Evolutionary conservation across 1,140 invertebrate genomes (phyloP), one percentile per base, ranked within the genome.

Genomic region (Proctacanthus coquilletti): DNA sequence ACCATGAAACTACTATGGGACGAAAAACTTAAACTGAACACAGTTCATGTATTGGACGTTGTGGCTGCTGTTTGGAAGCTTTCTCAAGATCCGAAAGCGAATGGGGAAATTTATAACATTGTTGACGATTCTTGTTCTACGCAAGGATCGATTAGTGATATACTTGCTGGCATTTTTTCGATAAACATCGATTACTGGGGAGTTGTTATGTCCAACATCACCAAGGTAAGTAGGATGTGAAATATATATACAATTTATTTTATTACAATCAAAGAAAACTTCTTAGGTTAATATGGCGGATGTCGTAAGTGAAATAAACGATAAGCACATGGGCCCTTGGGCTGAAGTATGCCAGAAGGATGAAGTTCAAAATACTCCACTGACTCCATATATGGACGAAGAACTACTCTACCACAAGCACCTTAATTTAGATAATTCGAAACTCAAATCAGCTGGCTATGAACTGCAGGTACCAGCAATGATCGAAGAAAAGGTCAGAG

Each of bases 1-100:
- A 84, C 82, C 53, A 89, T 93, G 85, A 87, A 89, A 58, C 66
- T 92, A 30, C 65, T 92, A 18, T 93, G 87, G 86, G 82, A 79
- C 37, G 74, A 78, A 25, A 74, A 84, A 39, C 65, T 92, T 34
- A 74, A 77, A 48, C 77, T 89, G 67, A 86, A 91, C 57, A 93
- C 87, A 1, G 74, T 92, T 23, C 84, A 92, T 60, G 84, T 89
- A 1, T 57, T 63, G 27, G 89, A 94, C 63, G 62, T 92, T 9
- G 82, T 74, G 52, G 64, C 74, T 40, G 86, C 84, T 21, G 72
- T 85, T 42, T 87, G 81, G 76, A 49, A 58, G 17, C 47, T 72
- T 19, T 60, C 56, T 10, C 51, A 45, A 18, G 52, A 44, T 18
- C 49, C 59, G 1, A 61, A 62, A 33, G 60, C 66, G n/a, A 48